Evolutionary conservation across 2,888 invertebrate species (phyloP).

Genomic region (Eubasilissa splendida): DNA sequence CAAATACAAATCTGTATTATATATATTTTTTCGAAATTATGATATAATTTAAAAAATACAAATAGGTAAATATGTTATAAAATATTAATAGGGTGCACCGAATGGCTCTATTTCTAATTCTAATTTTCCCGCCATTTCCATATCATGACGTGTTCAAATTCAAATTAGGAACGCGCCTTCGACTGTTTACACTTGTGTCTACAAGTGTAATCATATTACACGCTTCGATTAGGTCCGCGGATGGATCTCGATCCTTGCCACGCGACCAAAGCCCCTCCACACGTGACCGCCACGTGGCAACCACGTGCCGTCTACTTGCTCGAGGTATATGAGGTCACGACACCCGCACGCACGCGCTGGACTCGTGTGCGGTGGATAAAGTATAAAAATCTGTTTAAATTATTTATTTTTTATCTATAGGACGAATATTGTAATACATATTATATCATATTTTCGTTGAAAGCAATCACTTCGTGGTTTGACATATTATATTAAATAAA

Average conservation of each 20-base stretch:
- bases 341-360: conserved; percentile 20
- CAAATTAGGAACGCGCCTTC: conserved; percentile 20
- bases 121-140: conserved; percentile 1
- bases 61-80: no score
- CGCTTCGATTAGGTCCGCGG: conserved; percentile 43
- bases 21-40: no score
- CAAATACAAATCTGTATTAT: no score
- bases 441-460: no score
- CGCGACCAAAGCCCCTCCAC: conserved; percentile 43
- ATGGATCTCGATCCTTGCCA: conserved; percentile 40
- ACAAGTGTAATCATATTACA: conserved; percentile 55
- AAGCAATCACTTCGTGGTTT: no score
- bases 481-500: no score
- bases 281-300: conserved; percentile 44
- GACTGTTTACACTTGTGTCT: conserved; percentile 46
- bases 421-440: no score
- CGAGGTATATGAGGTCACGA: conserved; percentile 1
- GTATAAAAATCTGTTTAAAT: no score
- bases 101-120: no score
- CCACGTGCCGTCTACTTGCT: conserved; percentile 26
- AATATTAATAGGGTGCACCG: no score
- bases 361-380: neutral
- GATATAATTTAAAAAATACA: no score
- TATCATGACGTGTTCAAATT: conserved; percentile 37
- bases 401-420: no score